Percentiles rank a stretch among this genome's conserved stretches.
phyloP scores from a whole-genome alignment of 2,888 invertebrate genomes.

The Acrobeloides nanus region DNA sequence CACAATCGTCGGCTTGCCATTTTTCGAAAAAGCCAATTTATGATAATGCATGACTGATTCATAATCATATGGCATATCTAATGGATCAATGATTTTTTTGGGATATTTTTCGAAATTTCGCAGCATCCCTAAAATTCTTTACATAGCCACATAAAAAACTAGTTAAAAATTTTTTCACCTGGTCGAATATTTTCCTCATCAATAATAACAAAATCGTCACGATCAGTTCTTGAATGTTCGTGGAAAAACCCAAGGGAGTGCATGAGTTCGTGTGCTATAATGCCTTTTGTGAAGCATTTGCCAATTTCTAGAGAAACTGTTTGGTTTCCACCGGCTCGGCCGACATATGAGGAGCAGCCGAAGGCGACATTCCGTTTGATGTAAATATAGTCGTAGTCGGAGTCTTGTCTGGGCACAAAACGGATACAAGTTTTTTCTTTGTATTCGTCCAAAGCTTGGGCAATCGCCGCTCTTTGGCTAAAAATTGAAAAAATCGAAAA shows the following conservation, averaged over 20 bases:
- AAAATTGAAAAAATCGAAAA: neutral
- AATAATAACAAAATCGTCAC: slow-evolving; percentile 70
- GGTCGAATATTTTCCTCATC: slow-evolving; percentile 67
- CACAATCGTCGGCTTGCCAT: slow-evolving; percentile 58
- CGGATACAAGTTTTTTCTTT: slow-evolving; percentile 64
- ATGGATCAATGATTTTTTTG: slow-evolving; percentile 55
- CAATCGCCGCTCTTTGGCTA: slow-evolving; percentile 57
- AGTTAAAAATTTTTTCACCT: slow-evolving; percentile 56
- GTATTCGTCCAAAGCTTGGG: slow-evolving; percentile 62
- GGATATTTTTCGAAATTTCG: slow-evolving; percentile 59
- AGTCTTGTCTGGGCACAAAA: slow-evolving; percentile 62
- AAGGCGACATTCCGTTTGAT: slow-evolving; percentile 59
- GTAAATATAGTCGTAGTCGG: slow-evolving; percentile 61
- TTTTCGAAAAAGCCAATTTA: slow-evolving; percentile 58
- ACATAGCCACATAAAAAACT: neutral
- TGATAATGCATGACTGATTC: slow-evolving; percentile 63
- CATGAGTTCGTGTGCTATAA: slow-evolving; percentile 70
- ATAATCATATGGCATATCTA: slow-evolving; percentile 68
- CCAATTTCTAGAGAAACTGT: slow-evolving; percentile 63
- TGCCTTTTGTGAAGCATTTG: slow-evolving; percentile 59
- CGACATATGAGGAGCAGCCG: slow-evolving; percentile 72
- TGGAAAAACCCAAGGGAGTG: slow-evolving; percentile 70
- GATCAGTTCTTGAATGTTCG: slow-evolving; percentile 71
- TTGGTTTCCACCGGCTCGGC: slow-evolving; percentile 68
- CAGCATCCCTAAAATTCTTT: slow-evolving; percentile 54